Base-by-base conservation (phyloP, 2,888 invertebrate species). In the Leucophora obtusa region DNA sequence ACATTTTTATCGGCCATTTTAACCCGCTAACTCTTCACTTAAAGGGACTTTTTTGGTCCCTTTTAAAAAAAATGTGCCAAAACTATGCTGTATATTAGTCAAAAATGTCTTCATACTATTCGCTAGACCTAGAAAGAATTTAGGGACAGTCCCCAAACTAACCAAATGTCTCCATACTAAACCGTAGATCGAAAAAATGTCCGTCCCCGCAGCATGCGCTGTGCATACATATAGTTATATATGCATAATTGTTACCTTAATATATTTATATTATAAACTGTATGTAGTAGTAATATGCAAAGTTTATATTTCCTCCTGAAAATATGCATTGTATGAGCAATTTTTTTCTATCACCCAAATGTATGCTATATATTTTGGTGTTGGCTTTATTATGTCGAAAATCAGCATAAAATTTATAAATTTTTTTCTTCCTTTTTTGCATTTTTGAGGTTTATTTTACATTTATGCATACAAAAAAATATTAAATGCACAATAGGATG, bases 271-370 rank as follows among this genome's bases (percentile, higher is more conserved):
- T 15, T 51, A 53, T 21, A 54, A 47, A 14, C 11, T 47, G 58
- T 28, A 15, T 50, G 43, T 11, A 6, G 28, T 28, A 28, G 28
- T 47, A 18, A 33, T 58, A 59, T 59, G 60, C 60, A 70, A 65
- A 71, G 47, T 69, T 68, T 63, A 69, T 80, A 21, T 63, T 69
- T 28, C 35, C 33, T 53, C 77, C 82, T 56, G 56, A 82, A 82
- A 74, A 63, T 82, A 79, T 83, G 71, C 79, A 80, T 54, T 79
- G 63, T 76, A 80, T 82, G 51, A 21, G 66, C 28, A 68, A 74
- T 65, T 71, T 63, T 76, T 53, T 47, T n/a, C 28, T 68, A 51
- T 75, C 72, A 70, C 69, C 35, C 72, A 65, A 58, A 54, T 76
- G 28, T 78, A 73, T 80, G 73, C 76, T 65, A 60, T 28, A 73